Percentiles rank a stretch among this genome's conserved stretches.
Conservation (phyloP, 1,140 invertebrate species). For the Musca vetustissima region DNA sequence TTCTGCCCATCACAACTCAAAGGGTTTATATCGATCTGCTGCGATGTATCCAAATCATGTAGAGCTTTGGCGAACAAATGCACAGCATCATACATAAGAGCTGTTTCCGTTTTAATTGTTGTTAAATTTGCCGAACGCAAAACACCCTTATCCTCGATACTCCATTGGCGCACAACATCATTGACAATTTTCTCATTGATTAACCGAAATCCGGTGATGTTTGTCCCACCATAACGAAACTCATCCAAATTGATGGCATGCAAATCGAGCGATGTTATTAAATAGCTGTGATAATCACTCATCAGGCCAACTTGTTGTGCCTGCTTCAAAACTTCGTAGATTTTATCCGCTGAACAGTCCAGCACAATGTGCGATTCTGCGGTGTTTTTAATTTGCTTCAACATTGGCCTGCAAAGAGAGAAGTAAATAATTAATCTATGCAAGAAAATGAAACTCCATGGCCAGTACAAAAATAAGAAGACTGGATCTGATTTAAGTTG, state of each 20-base stretch:
- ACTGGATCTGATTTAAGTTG: too few species aligned
- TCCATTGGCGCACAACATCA: conserved; percentile 77
- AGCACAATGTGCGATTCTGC: conserved; percentile 89
- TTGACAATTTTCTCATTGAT: conserved; percentile 61
- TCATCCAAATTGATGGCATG: conserved; percentile 89
- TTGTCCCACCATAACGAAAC: conserved; percentile 91
- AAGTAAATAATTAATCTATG: too few species aligned
- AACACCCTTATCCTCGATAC: conserved; percentile 49
- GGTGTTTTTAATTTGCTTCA: conserved; percentile 89
- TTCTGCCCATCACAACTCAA: conserved; percentile 87
- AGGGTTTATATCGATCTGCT: conserved; percentile 84
- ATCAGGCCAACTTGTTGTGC: conserved; percentile 95
- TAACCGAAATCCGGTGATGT: conserved; percentile 86
- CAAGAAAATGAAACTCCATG: too few species aligned
- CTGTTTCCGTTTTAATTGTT: conserved; percentile 82
- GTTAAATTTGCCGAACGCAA: conserved; percentile 48
- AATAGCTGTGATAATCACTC: conserved; percentile 89
- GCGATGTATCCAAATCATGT: conserved; percentile 85
- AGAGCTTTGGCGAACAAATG: conserved; percentile 91
- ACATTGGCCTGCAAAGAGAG: conserved; percentile 65
- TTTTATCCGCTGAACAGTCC: conserved; percentile 83
- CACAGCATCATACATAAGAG: conserved; percentile 94
- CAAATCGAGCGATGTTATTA: conserved; percentile 87
- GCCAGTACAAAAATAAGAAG: too few species aligned
- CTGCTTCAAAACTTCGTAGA: conserved; percentile 84